A percentile compares a stretch with the other conserved stretches of the same genome.
Conservation (phyloP, 2,113 vertebrate species). For the Mesocricetus auratus region DNA sequence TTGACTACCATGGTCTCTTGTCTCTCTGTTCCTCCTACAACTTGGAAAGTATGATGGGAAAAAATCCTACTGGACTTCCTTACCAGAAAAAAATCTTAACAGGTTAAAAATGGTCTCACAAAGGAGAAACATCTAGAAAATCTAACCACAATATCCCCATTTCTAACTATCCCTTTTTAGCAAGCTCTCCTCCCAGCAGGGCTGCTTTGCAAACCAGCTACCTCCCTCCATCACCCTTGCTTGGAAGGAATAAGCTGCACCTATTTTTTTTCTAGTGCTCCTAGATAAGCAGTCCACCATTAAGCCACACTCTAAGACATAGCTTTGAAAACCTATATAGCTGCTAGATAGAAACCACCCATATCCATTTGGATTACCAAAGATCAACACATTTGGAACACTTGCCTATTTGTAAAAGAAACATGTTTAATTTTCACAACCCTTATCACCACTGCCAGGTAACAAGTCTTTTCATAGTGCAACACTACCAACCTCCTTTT, state of each 20-base stretch:
- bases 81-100: not conserved
- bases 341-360: not conserved
- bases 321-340: not conserved
- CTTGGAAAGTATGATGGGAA: not conserved
- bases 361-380: not conserved
- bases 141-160: not conserved
- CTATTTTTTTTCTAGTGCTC: not conserved
- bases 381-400: not conserved
- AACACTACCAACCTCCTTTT: not conserved
- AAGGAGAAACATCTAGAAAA: conserved; percentile 4
- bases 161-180: conserved; percentile 23
- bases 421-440: not conserved
- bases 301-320: not conserved
- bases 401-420: conserved; percentile 26
- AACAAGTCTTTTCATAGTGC: not conserved
- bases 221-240: not conserved
- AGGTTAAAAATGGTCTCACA: not conserved
- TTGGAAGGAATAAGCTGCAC: not conserved
- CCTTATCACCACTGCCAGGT: not conserved
- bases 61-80: not conserved
- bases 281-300: not conserved
- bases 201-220: not conserved
- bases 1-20: not conserved
- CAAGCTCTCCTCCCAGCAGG: conserved; percentile 17
- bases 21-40: conserved; percentile 8